Evolutionary conservation across 2,888 invertebrate genomes (phyloP), one percentile per base, ranked within the genome.

Genomic region (Aphodius granarius): DNA sequence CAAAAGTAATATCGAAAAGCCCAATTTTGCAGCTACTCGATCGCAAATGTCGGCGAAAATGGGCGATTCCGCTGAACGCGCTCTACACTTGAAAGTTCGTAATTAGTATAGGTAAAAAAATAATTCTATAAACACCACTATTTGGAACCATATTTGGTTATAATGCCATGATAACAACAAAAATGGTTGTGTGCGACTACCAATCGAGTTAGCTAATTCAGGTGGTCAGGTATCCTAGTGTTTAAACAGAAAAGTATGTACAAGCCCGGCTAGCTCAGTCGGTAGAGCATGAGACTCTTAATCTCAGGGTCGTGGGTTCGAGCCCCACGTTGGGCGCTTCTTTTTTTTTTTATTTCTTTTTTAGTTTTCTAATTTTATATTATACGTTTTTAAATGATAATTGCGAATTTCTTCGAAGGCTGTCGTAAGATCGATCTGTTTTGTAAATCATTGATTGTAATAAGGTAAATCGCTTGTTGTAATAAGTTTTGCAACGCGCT

Each of bases 251-350:
- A 43, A 43, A 9, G 6, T 9, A 9, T 3, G 43, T 43, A 43
- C 64, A 75, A 71, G 83, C 83, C 83, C 82, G 84, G 84, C 82
- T 82, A 84, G 84, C 83, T 84, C 84, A 84, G 84, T 84, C 83
- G 83, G 83, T 83, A 83, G 83, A 84, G 83, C 83, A 83, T 89
- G 90, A 90, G 90, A 90, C 90, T 90, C 90, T 90, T 90, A 90
- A 90, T 90, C 90, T 90, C 90, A 90, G 90, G 90, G 90, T 90
- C 90, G 90, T 90, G 89, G 89, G 90, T 90, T 90, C 90, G 90
- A 90, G 90, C 90, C 89, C 89, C 90, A 90, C 89, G 89, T 90
- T 90, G 89, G 89, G 90, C 89, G 89, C 75, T 5, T 68, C 4
- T 66, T 72, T 75, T 73, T 43, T 43, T 3, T 13, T 13, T 0